A percentile compares a stretch with the other conserved stretches of the same genome.
Evolutionary conservation across 2,797 vertebrate genomes (phyloP).

Genomic region (Aselliscus stoliczkanus): DNA sequence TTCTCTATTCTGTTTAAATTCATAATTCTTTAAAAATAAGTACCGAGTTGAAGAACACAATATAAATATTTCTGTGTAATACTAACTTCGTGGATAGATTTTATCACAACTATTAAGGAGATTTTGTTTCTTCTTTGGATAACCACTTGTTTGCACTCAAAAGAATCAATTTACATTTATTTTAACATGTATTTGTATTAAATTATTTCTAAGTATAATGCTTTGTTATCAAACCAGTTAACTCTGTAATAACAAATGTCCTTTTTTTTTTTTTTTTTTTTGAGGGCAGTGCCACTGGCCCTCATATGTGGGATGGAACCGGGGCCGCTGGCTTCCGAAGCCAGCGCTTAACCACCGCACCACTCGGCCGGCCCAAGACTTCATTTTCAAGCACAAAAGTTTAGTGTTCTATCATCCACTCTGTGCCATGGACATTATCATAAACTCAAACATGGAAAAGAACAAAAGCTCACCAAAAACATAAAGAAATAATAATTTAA

Average conservation of each 20-base stretch:
- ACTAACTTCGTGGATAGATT: not conserved
- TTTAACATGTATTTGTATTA: slow-evolving; percentile 11
- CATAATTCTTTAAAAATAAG: not conserved
- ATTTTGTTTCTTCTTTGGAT: slow-evolving; percentile 8
- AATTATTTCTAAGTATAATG: slow-evolving; percentile 67
- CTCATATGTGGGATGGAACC: too few relatives aligned
- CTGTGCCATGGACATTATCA: not conserved
- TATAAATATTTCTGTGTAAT: not conserved
- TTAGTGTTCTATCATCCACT: not conserved
- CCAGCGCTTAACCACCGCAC: too few relatives aligned
- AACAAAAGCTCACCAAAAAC: not conserved
- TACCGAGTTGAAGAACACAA: not conserved
- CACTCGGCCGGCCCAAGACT: too few relatives aligned
- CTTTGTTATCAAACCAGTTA: slow-evolving; percentile 37
- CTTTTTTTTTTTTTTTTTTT: too few relatives aligned
- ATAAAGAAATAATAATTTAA: not conserved
- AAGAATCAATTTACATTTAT: slow-evolving; percentile 32
- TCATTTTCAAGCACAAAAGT: not conserved
- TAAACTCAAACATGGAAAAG: not conserved
- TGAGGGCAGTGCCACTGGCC: too few relatives aligned
- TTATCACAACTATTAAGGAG: not conserved
- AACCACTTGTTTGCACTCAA: slow-evolving; percentile 11
- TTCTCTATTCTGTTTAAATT: slow-evolving; percentile 32
- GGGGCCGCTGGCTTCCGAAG: too few relatives aligned
- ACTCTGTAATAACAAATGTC: slow-evolving; percentile 60